These are phyloP conservation scores for Siphlonurus alternatus DNA, from an alignment of 2,888 invertebrate species.

Conservation along the genomic window DNA sequence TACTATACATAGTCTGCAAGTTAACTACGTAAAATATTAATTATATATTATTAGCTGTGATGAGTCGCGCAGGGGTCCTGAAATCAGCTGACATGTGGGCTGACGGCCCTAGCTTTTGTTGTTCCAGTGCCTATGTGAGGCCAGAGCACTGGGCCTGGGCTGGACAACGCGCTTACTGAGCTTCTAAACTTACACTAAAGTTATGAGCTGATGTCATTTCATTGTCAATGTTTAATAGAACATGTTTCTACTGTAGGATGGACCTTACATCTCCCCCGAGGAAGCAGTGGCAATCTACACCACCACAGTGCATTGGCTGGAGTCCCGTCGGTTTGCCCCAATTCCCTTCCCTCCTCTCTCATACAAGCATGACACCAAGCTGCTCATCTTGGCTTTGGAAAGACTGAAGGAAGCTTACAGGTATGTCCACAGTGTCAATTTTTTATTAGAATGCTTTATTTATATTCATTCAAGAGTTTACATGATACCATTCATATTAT, in stretches of 20 bases:
- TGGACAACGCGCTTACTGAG: background rate
- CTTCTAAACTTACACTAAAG: background rate
- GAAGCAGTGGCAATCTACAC: conserved; percentile 99
- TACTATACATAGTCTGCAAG: too few species aligned
- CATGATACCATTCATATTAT: too few species aligned
- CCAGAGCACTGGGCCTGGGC: background rate
- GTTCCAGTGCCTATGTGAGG: background rate
- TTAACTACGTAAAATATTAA: too few species aligned
- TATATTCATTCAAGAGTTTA: conserved; percentile 5
- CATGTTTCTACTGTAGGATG: conserved; percentile 45
- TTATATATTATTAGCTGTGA: conserved; percentile 16
- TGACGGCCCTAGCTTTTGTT: conserved; percentile 15
- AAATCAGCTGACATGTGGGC: conserved; percentile 20
- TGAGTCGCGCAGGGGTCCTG: conserved; percentile 21
- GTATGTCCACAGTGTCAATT: conserved; percentile 18
- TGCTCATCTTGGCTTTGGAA: conserved; percentile 91
- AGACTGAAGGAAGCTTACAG: conserved; percentile 91
- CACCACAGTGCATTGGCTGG: conserved; percentile 98
- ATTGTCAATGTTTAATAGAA: background rate
- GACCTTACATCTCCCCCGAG: conserved; percentile 97
- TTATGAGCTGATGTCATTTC: background rate
- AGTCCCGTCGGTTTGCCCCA: conserved; percentile 94
- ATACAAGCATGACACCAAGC: conserved; percentile 98
- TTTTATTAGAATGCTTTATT: background rate
- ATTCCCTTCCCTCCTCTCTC: conserved; percentile 99